These are phyloP conservation scores for Cyrtodaria siliqua DNA, from an alignment of 2,888 invertebrate genomes.

Conservation along the genomic window DNA sequence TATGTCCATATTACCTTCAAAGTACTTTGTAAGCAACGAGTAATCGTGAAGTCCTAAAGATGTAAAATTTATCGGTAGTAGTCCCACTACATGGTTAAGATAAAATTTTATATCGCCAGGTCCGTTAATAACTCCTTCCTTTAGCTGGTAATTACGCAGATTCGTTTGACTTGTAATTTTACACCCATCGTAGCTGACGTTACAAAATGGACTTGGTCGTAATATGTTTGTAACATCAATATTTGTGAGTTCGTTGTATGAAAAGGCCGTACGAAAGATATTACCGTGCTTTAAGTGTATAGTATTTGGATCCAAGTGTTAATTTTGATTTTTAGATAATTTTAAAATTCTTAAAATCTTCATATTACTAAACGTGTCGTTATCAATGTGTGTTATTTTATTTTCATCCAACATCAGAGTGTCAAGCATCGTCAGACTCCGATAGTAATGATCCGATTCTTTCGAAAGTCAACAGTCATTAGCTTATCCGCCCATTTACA, in stretches of 20 bases:
- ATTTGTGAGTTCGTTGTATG: conserved; percentile 27
- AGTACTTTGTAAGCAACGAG: background rate
- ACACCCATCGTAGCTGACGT: conserved; percentile 19
- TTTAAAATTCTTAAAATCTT: conserved; percentile 25
- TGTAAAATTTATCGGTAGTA: conserved; percentile 28
- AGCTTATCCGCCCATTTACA: background rate
- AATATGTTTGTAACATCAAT: conserved; percentile 36
- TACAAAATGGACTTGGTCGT: conserved; percentile 29
- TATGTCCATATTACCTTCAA: background rate
- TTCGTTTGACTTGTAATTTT: conserved; percentile 16
- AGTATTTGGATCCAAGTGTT: conserved; percentile 23
- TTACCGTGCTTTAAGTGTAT: conserved; percentile 16
- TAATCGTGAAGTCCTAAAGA: conserved; percentile 10
- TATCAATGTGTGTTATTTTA: background rate
- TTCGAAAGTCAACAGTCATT: background rate
- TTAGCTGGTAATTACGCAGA: background rate
- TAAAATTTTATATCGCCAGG: conserved; percentile 34
- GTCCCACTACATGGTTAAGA: conserved; percentile 1
- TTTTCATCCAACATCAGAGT: background rate
- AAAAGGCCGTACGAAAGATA: conserved; percentile 24
- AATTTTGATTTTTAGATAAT: conserved; percentile 23
- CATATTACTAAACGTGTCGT: conserved; percentile 11
- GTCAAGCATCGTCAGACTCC: background rate
- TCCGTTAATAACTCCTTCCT: conserved; percentile 7
- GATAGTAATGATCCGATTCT: background rate